phyloP scores from a whole-genome alignment of 2,797 vertebrate species.

The Loris lydekkerianus region DNA sequence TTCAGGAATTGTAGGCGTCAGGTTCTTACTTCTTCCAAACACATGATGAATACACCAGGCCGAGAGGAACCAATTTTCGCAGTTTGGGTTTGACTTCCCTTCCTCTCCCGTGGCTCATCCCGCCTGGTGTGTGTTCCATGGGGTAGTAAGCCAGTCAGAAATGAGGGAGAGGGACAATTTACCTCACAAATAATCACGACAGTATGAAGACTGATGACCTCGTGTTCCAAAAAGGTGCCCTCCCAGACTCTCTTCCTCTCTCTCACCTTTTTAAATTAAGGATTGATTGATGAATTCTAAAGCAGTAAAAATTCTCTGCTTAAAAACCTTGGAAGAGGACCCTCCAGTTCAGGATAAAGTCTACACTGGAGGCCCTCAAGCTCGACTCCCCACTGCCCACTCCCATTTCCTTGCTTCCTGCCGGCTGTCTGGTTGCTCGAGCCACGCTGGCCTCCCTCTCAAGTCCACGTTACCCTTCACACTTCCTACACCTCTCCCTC shows the following conservation, averaged over 20 bases:
- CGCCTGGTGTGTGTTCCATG: background rate
- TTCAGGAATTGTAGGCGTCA: background rate
- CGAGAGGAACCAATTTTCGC: background rate
- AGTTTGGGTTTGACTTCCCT: background rate
- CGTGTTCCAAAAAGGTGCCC: background rate
- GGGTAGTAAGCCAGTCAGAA: background rate
- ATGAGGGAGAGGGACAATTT: background rate
- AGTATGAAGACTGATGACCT: background rate
- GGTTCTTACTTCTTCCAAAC: conserved; percentile 27
- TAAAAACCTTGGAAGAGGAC: background rate
- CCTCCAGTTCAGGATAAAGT: background rate
- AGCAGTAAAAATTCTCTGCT: conserved; percentile 20
- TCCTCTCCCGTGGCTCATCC: background rate
- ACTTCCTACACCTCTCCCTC: background rate
- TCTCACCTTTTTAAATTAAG: background rate
- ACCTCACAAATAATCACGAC: background rate
- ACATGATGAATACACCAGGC: background rate
- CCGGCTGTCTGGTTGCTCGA: background rate
- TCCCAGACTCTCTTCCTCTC: background rate
- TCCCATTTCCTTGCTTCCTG: background rate
- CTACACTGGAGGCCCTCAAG: background rate
- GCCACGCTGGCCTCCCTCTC: background rate
- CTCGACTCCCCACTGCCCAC: background rate
- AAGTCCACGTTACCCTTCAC: background rate
- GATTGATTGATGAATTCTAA: conserved; percentile 13